Conservation (phyloP, 2,888 invertebrate genomes). For the Bursaphelenchus okinawaensis region DNA sequence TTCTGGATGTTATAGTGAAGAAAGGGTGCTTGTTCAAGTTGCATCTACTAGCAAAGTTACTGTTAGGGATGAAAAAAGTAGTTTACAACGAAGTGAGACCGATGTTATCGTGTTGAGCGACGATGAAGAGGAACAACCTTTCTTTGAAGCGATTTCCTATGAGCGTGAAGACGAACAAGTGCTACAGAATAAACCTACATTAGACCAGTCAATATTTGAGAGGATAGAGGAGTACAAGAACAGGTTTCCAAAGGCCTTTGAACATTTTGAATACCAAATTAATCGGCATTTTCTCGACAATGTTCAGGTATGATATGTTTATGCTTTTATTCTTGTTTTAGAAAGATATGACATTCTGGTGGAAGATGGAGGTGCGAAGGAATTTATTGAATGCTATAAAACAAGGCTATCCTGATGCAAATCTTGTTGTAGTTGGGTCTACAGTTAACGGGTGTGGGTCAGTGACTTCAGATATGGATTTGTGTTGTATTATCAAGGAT, state of each 20-base stretch:
- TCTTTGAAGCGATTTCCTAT: neutral
- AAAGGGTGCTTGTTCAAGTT: neutral
- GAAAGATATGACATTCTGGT: constrained; percentile 33
- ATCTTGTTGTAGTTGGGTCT: constrained; percentile 39
- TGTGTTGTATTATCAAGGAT: constrained; percentile 36
- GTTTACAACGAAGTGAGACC: neutral
- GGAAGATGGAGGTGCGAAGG: constrained; percentile 28
- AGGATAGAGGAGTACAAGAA: constrained; percentile 2
- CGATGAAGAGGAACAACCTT: neutral
- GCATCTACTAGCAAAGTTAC: neutral
- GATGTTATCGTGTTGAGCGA: neutral
- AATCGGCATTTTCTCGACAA: constrained; percentile 18
- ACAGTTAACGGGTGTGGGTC: constrained; percentile 56
- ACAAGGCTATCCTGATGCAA: constrained; percentile 21
- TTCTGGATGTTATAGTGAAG: neutral
- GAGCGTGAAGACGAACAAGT: neutral
- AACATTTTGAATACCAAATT: constrained; percentile 19
- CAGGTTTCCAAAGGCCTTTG: constrained; percentile 14
- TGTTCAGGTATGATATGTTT: constrained; percentile 20
- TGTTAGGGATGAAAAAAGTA: no score
- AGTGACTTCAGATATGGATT: constrained; percentile 54
- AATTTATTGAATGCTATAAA: neutral
- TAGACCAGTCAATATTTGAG: neutral
- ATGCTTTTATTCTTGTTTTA: constrained; percentile 1
- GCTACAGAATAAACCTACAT: neutral